A percentile compares a stretch with the other conserved stretches of the same genome.
These are phyloP conservation scores for Pachycephala philippinensis DNA, from an alignment of 2,113 vertebrate species.

Conservation along the genomic window DNA sequence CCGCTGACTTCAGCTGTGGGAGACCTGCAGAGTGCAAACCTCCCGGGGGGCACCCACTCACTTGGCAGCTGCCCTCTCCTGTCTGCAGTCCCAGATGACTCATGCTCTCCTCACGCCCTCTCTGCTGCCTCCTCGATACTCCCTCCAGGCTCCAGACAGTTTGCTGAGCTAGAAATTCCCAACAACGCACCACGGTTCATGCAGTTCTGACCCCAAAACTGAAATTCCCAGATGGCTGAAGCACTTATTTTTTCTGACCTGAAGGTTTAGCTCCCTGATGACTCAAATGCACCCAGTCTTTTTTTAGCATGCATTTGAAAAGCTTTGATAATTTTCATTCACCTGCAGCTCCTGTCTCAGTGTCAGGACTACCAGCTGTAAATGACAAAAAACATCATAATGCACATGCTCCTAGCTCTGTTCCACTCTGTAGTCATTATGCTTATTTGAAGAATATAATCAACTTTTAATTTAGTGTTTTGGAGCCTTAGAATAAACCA, in stretches of 20 bases:
- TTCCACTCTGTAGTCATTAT: not conserved
- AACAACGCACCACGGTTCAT: not conserved
- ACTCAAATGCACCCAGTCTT: not conserved
- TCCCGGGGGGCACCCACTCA: slow-evolving; percentile 46
- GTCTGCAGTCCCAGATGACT: slow-evolving; percentile 49
- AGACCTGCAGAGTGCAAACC: slow-evolving; percentile 33
- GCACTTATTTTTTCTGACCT: not conserved
- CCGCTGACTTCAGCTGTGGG: not conserved
- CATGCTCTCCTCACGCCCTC: not conserved
- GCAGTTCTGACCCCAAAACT: slow-evolving; percentile 4
- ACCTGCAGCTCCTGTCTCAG: not conserved
- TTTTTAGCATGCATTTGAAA: not conserved
- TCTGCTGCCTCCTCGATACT: not conserved
- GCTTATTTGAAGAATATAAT: not conserved
- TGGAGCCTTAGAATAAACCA: not conserved
- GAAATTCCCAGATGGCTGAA: slow-evolving; percentile 9
- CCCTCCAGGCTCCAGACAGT: not conserved
- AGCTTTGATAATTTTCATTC: not conserved
- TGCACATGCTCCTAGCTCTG: not conserved
- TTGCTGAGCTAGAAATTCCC: slow-evolving; percentile 53
- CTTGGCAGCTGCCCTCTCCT: slow-evolving; percentile 32
- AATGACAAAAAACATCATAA: not conserved
- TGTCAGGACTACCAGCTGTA: not conserved
- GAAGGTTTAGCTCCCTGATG: not conserved
- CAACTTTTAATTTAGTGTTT: not conserved